Conservation (phyloP, 2,797 vertebrate genomes). For the Pseudopleuronectes americanus region DNA sequence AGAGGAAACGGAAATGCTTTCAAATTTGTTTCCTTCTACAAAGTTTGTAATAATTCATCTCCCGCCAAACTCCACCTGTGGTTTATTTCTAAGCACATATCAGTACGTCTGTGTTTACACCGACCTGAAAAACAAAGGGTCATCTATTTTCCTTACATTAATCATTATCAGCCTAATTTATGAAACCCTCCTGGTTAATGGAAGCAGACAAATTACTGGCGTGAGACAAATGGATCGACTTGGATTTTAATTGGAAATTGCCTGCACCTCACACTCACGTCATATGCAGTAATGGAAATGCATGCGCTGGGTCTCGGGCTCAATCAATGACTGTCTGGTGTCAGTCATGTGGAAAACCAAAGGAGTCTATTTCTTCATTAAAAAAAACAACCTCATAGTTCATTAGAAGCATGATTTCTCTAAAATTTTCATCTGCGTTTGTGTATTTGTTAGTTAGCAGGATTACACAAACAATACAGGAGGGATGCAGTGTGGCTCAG, state of each 20-base stretch:
- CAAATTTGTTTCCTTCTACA: not conserved
- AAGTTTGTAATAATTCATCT: constrained; percentile 40
- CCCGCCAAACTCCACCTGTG: constrained; percentile 40
- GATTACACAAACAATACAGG: too few species aligned
- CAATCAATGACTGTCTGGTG: constrained; percentile 2
- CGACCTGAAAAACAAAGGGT: constrained; percentile 10
- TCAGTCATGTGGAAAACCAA: constrained; percentile 14
- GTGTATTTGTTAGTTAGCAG: too few species aligned
- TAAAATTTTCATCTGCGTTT: too few species aligned
- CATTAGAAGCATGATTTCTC: not conserved
- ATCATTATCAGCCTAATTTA: constrained; percentile 23
- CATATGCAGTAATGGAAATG: constrained; percentile 13
- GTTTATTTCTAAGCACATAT: constrained; percentile 4
- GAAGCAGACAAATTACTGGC: constrained; percentile 24
- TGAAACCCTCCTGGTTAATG: constrained; percentile 21
- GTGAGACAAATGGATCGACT: constrained; percentile 7
- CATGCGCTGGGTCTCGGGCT: constrained; percentile 9
- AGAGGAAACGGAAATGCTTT: constrained; percentile 5
- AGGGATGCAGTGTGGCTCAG: too few species aligned
- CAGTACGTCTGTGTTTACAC: constrained; percentile 30
- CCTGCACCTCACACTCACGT: not conserved
- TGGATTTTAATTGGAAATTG: constrained; percentile 25
- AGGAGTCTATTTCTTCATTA: not conserved
- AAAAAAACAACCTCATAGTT: not conserved
- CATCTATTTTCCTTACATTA: constrained; percentile 14